Evolutionary conservation across 35 echinoderm and acorn worm genomes (phyloP).

Genomic region (Apostichopus californicus): DNA sequence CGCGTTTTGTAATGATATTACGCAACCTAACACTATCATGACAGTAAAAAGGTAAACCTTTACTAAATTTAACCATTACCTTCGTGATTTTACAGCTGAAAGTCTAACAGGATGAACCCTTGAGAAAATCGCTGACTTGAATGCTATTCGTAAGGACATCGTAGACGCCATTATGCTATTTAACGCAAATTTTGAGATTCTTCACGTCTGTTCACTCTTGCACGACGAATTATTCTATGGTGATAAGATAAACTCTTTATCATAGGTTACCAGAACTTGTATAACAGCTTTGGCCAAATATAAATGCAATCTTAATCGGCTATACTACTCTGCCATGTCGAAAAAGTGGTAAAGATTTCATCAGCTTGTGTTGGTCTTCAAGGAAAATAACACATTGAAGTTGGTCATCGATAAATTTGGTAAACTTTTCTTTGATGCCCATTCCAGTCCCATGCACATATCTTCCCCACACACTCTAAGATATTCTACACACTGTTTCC

Average conservation of each 20-base stretch:
- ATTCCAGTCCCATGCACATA: too few relatives aligned
- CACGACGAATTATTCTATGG: too few relatives aligned
- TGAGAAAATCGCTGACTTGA: background rate
- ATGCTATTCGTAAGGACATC: background rate
- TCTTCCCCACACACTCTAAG: too few relatives aligned
- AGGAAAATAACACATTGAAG: too few relatives aligned
- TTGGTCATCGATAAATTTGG: too few relatives aligned
- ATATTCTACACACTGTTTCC: too few relatives aligned
- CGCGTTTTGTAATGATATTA: background rate
- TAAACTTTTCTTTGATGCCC: too few relatives aligned
- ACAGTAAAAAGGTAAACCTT: too few relatives aligned
- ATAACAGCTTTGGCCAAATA: background rate
- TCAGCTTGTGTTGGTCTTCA: too few relatives aligned
- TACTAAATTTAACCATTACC: background rate
- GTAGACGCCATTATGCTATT: background rate
- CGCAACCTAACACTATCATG: background rate
- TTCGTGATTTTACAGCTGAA: background rate
- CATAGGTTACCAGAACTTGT: background rate
- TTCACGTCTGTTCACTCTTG: background rate
- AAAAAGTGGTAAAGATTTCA: background rate
- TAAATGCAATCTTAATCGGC: background rate
- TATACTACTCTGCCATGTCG: background rate
- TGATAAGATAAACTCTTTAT: too few relatives aligned
- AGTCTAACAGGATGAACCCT: background rate
- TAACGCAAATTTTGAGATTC: background rate